Percentiles rank a stretch among this genome's conserved stretches.
Conservation (phyloP, 92 coral and sea anemone genomes). For the Palythoa grandiflora region DNA sequence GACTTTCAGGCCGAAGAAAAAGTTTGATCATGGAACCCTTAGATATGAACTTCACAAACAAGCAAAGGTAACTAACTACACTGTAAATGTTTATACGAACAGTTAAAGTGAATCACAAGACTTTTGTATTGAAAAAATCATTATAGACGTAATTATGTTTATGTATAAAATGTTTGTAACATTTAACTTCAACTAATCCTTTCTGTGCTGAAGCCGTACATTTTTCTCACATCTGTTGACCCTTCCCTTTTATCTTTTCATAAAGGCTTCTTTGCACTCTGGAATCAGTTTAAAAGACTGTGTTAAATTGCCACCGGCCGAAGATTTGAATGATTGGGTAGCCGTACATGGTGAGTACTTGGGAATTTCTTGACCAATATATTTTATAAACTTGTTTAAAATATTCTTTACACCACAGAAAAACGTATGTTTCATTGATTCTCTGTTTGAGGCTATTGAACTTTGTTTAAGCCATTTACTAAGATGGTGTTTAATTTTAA, state of each 20-base stretch:
- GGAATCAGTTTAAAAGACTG: conserved; percentile 90
- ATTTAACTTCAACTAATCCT: background rate
- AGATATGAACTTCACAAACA: conserved; percentile 96
- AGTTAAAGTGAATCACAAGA: background rate
- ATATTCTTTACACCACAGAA: background rate
- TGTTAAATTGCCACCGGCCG: conserved; percentile 92
- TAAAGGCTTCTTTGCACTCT: conserved; percentile 91
- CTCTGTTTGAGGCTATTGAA: background rate
- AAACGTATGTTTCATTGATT: background rate
- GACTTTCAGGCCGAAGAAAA: conserved; percentile 97
- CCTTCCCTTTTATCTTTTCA: conserved; percentile 12
- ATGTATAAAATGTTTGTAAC: background rate
- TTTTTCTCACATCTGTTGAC: background rate
- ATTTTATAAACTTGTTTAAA: background rate
- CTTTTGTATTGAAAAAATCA: background rate
- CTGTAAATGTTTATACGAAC: background rate
- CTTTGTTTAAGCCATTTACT: background rate
- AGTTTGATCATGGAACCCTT: conserved; percentile 85
- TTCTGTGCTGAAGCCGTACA: background rate
- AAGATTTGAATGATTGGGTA: conserved; percentile 94
- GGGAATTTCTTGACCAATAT: background rate
- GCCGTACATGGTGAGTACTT: conserved; percentile 92
- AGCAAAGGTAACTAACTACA: conserved; percentile 75
- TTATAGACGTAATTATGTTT: background rate
- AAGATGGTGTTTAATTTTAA: background rate